A percentile compares a stretch with the other conserved stretches of the same genome.
phyloP scores from a whole-genome alignment of 2,797 vertebrate genomes.

The Mus caroli region DNA sequence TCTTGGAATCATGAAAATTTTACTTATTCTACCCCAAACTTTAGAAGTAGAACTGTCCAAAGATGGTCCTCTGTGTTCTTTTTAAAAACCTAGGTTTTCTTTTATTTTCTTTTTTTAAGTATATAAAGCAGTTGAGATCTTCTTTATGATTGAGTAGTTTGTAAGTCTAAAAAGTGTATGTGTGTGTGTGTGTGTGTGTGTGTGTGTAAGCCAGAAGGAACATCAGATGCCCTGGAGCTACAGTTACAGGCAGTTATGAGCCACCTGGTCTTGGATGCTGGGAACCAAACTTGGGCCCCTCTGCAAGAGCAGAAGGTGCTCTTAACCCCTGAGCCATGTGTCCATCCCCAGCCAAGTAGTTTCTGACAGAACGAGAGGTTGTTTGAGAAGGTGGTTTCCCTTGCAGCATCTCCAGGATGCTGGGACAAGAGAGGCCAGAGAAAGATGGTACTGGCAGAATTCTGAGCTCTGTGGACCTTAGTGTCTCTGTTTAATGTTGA shows the following conservation, averaged over 20 bases:
- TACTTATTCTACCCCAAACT: not conserved
- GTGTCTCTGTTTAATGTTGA: not conserved
- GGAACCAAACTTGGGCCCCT: not conserved
- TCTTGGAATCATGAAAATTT: not conserved
- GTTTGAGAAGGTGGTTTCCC: rapidly evolving
- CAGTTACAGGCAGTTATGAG: not conserved
- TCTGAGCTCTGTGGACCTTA: not conserved
- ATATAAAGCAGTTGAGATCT: not conserved
- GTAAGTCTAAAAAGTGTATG: not conserved
- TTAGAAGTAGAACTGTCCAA: not conserved
- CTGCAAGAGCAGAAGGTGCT: not conserved
- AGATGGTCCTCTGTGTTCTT: not conserved
- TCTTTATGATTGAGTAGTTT: not conserved
- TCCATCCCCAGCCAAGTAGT: not conserved
- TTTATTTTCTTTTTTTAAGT: not conserved
- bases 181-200: not conserved
- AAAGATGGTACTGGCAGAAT: not conserved
- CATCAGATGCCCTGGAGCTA: not conserved
- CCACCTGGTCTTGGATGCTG: not conserved
- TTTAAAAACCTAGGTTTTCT: not conserved
- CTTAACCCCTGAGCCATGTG: not conserved
- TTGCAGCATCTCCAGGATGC: not conserved
- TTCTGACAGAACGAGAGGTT: not conserved
- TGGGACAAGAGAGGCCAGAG: not conserved
- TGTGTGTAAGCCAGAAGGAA: not conserved